Conservation (phyloP, 2,888 invertebrate genomes). For the Gortyna flavago region DNA sequence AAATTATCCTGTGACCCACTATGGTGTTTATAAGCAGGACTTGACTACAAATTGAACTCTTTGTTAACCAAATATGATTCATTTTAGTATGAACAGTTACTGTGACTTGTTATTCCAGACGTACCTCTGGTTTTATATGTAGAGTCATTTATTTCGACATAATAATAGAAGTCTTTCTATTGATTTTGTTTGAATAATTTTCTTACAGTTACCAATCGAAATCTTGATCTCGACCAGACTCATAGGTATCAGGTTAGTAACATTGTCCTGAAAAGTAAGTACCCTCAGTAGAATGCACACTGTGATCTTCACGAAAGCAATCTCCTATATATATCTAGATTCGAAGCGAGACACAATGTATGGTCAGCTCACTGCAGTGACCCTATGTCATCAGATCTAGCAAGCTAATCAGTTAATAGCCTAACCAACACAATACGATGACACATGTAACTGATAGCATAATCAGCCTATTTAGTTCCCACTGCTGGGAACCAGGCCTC, state of each 20-base stretch:
- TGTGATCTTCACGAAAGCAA: not conserved
- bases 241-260: too few species aligned
- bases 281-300: too few species aligned
- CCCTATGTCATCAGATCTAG: not conserved
- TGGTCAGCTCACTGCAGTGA: not conserved
- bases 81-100: constrained; percentile 7
- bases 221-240: too few species aligned
- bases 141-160: constrained; percentile 41
- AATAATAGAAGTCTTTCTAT: constrained; percentile 32
- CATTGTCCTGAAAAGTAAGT: too few species aligned
- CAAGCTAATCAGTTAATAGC: too few species aligned
- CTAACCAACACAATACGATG: not conserved
- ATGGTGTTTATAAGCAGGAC: constrained; percentile 29
- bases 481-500: not conserved
- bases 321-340: not conserved
- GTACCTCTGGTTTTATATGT: constrained; percentile 50
- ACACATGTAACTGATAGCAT: not conserved
- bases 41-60: constrained; percentile 19
- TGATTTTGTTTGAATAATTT: constrained; percentile 35
- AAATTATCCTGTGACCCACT: constrained; percentile 63
- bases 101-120: constrained; percentile 33
- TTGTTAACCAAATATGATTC: not conserved
- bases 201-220: not conserved
- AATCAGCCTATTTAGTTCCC: too few species aligned
- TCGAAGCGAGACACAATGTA: not conserved